Base-by-base conservation (phyloP, 2,888 invertebrate species). In the Spodoptera exigua region DNA sequence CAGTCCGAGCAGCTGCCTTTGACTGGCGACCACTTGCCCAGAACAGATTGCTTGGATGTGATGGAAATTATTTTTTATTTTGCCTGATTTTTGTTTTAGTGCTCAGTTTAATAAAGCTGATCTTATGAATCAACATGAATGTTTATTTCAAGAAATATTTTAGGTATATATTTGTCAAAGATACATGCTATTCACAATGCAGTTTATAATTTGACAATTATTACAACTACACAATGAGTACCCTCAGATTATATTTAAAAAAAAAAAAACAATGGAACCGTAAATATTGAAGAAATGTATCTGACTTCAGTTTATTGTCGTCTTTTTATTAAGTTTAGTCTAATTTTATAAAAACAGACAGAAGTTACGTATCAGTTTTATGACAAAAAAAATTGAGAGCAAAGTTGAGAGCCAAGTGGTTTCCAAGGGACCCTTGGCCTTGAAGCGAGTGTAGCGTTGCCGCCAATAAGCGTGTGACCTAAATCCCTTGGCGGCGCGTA, bases 391-490 rank as follows among this genome's bases (percentile, higher is more conserved):
- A 27, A 27, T 27, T 27, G 9, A 27, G 7, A 27, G n/a, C n/a
- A n/a, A n/a, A n/a, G n/a, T 4, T 27, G 52, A 60, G 41, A 47
- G 49, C 53, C 72, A 18, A 7, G 12, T 35, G 17, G 32, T 67
- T 64, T 74, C 63, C 70, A 73, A 27, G 75, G 72, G 78, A 73
- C 73, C 61, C 61, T 60, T 79, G 90, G 79, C 92, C 92, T 92
- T 92, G 93, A 85, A 78, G 76, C 71, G 74, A 86, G 89, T 88
- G 86, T 89, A 82, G 80, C 78, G 84, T 90, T 88, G 85, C 90
- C 78, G 85, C 81, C 87, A 92, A 89, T 89, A 83, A 87, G 86
- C 89, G 86, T 90, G 86, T 93, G 93, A 93, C 93, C 93, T 82
- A 91, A 88, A 90, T 93, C 85, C 80, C 74, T 81, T 68, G 78